phyloP scores from a whole-genome alignment of 92 coral and sea anemone species.

The Epizoanthus illoricatus region DNA sequence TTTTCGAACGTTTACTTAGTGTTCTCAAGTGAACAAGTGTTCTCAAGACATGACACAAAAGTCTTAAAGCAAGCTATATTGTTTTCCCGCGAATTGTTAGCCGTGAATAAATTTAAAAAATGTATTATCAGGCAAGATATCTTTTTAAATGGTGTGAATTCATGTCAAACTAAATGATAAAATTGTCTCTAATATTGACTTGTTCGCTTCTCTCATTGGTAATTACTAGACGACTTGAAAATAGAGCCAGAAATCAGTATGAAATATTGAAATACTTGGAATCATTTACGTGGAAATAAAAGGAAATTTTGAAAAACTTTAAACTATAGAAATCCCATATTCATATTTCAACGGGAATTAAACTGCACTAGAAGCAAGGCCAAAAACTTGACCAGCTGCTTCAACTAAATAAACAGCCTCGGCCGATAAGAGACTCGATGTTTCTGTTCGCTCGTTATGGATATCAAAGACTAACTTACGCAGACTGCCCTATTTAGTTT shows the following conservation, averaged over 20 bases:
- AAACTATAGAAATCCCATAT: background rate
- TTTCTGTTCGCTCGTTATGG: conserved; percentile 2
- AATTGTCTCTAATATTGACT: background rate
- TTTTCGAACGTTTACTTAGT: too few relatives aligned
- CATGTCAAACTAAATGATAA: background rate
- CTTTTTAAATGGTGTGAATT: conserved; percentile 5
- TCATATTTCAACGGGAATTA: conserved; percentile 1
- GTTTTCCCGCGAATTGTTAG: background rate
- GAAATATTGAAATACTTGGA: background rate
- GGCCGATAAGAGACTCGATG: conserved; percentile 18
- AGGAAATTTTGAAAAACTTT: background rate
- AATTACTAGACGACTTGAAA: background rate
- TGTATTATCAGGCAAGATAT: background rate
- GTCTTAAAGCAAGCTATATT: too few relatives aligned
- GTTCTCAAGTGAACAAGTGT: too few relatives aligned
- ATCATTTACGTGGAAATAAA: background rate
- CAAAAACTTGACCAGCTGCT: conserved; percentile 29
- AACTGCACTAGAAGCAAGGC: conserved; percentile 23
- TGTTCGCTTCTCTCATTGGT: conserved; percentile 11
- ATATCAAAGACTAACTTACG: conserved; percentile 3
- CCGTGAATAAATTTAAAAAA: background rate
- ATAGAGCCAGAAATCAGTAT: too few relatives aligned
- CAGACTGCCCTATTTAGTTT: background rate
- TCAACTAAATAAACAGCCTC: conserved; percentile 20
- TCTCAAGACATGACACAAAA: too few relatives aligned